phyloP scores from a whole-genome alignment of 1,140 invertebrate species.

The Andricus grossulariae region DNA sequence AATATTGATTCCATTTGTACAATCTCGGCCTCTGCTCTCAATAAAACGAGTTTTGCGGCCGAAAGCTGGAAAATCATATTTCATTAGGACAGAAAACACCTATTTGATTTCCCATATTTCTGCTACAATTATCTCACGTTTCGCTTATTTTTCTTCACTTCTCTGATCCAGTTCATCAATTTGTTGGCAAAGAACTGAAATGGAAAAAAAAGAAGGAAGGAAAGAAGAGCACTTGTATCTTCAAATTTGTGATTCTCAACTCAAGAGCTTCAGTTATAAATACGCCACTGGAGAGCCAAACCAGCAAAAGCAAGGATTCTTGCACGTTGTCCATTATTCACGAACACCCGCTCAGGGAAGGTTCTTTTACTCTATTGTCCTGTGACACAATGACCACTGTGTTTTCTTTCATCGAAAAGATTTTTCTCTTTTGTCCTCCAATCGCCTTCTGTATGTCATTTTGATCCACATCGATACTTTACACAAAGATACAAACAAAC shows the following conservation, averaged over 20 bases:
- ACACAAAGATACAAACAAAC: too few relatives aligned
- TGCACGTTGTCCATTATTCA: slow-evolving; percentile 19
- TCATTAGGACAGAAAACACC: background rate
- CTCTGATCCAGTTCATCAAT: too few relatives aligned
- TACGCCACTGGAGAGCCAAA: background rate
- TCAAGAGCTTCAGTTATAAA: slow-evolving; percentile 23
- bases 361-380: slow-evolving; percentile 18
- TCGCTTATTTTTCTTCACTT: too few relatives aligned
- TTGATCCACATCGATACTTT: too few relatives aligned
- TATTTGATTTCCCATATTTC: too few relatives aligned
- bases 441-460: background rate
- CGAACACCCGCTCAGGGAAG: background rate
- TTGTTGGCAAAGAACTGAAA: too few relatives aligned
- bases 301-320: slow-evolving; percentile 20
- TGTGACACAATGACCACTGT: slow-evolving; percentile 14
- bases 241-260: slow-evolving; percentile 8
- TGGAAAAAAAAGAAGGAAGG: too few relatives aligned
- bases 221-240: background rate
- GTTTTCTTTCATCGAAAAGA: slow-evolving; percentile 9
- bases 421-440: slow-evolving; percentile 8
- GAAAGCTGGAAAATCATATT: background rate
- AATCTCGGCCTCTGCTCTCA: background rate
- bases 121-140: too few relatives aligned
- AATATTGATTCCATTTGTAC: slow-evolving; percentile 1
- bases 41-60: background rate